Base-by-base conservation (phyloP, 2,113 vertebrate genomes). In the Formicarius rufipectus region DNA sequence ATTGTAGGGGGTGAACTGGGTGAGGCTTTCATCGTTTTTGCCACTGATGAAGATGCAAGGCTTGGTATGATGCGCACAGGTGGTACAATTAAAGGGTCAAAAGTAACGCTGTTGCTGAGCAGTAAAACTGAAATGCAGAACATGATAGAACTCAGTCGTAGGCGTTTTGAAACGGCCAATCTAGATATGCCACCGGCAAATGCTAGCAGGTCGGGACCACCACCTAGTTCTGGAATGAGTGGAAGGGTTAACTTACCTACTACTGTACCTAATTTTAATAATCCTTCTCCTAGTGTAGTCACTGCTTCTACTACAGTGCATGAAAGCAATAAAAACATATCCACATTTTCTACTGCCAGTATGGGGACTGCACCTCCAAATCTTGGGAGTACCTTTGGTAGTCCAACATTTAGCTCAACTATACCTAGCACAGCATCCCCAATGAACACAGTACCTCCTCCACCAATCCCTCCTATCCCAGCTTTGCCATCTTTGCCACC, bases 51-150 rank as follows among this genome's bases (percentile, higher is more conserved):
- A 98, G 99, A 99, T 97, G 99, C 99, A 96, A 99, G 99, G 97
- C 99, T 99, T 97, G 99, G 99, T 93, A 99, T 99, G 99, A 99
- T 99, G 99, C 99, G 99, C 96, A 99, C 99, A 98, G 99, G 99
- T 97, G 99, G 99, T 97, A 98, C 99, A 53, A 99, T 99, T 98
- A 99, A 99, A 98, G 98, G 98, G 97, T 99, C 99, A 28, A 99
- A 99, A 98, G 99, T 99, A 84, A 99, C 99, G 28, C 97, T 99
- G 9, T 98, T 99, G 97, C 98, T 99, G 77, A 99, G 99, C 98
- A 99, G 99, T 98, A 99, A 99, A 98, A 99, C 99, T 28, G 99
- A 99, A 98, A 99, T 99, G 99, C 99, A 99, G 95, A 99, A 99
- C 97, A 99, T 99, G 99, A 99, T 99, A 96, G 99, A 99, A 97